A percentile compares a stretch with the other conserved stretches of the same genome.
phyloP scores from a whole-genome alignment of 2,888 invertebrate genomes.

The Leptothorax acervorum region DNA sequence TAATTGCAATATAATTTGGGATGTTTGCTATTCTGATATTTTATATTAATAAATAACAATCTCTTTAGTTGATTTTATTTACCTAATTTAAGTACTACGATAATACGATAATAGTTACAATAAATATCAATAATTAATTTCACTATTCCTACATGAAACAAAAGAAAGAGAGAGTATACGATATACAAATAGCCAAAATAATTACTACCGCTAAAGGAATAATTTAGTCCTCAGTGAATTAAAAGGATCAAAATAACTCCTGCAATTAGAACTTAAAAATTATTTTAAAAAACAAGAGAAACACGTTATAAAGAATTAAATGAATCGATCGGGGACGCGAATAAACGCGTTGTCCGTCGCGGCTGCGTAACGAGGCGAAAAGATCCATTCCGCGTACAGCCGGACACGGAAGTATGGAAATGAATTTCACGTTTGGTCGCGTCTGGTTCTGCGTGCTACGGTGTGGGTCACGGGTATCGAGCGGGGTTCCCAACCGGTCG shows the following conservation, averaged over 20 bases:
- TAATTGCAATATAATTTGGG: background rate
- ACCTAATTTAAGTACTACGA: background rate
- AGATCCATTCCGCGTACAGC: constrained; percentile 48
- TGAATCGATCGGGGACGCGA: constrained; percentile 13
- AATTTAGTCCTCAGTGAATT: background rate
- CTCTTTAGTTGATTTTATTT: background rate
- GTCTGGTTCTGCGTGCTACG: constrained; percentile 62
- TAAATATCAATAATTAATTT: constrained; percentile 4
- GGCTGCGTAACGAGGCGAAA: constrained; percentile 51
- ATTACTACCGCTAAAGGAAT: background rate
- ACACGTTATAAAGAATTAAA: background rate
- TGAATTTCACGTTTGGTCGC: constrained; percentile 71
- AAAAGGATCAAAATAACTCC: background rate
- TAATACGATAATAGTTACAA: background rate
- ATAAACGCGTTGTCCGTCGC: constrained; percentile 35
- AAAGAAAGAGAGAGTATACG: background rate
- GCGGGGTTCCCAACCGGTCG: constrained; percentile 42
- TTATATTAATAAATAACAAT: background rate
- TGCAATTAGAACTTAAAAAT: background rate
- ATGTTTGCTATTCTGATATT: background rate
- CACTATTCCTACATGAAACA: background rate
- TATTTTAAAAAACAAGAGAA: background rate
- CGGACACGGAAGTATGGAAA: constrained; percentile 71
- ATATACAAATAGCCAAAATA: background rate
- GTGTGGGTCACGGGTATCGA: constrained; percentile 54